Conservation (phyloP, 2,113 vertebrate genomes). For the Furnarius figulus region DNA sequence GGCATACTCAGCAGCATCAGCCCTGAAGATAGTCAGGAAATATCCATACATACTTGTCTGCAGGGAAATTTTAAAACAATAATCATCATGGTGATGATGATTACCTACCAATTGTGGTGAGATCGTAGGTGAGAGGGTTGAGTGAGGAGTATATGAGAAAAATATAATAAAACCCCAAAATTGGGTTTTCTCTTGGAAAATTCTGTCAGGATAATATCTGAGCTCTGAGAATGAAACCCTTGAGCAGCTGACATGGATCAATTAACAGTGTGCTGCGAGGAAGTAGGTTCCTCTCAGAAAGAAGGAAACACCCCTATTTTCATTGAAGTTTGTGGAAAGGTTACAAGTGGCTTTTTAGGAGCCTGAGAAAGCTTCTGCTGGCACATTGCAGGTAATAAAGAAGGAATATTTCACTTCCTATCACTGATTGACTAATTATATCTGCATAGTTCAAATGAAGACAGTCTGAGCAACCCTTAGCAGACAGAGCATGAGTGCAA, state of each 20-base stretch:
- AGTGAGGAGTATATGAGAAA: background rate
- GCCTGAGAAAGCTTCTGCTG: background rate
- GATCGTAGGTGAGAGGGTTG: background rate
- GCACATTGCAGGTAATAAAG: background rate
- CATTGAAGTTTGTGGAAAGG: background rate
- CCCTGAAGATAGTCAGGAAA: background rate
- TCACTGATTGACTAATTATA: constrained; percentile 4
- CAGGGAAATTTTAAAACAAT: background rate
- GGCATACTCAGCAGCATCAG: background rate
- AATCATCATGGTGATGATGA: too few relatives aligned
- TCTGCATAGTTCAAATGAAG: constrained; percentile 7
- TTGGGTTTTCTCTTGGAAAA: background rate
- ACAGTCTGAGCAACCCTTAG: background rate
- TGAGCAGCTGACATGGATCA: background rate
- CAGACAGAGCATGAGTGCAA: background rate
- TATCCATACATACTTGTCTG: background rate
- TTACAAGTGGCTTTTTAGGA: background rate
- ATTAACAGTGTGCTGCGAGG: background rate
- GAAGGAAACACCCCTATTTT: background rate
- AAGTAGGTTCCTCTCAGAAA: background rate
- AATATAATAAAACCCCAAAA: background rate
- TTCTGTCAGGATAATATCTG: background rate
- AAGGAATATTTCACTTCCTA: background rate
- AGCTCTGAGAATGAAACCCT: background rate
- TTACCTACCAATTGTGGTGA: too few relatives aligned